Base-by-base conservation (phyloP, 2,888 invertebrate genomes). In the Melieria picta region DNA sequence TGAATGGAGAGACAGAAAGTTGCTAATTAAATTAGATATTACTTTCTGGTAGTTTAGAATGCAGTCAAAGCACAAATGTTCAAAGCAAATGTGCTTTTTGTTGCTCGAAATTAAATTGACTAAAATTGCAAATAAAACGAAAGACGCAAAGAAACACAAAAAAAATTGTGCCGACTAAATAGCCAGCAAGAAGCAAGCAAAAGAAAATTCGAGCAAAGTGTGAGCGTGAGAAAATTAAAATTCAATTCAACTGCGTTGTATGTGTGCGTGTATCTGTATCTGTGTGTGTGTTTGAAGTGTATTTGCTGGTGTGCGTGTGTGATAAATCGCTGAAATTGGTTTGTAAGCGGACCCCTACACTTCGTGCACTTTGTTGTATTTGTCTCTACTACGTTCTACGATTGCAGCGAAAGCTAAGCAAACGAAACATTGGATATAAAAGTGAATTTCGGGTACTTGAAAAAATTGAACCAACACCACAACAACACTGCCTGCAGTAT, bases 251-350 rank as follows among this genome's bases (percentile, higher is more conserved):
- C 30, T 30, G 2, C 30, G 30, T 30, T 30, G 30, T 30, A 30
- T 30, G 30, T 30, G 30, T 30, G 30, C 30, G 30, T 30, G 30
- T 30, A 30, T 30, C 9, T 50, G 50, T 11, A 50, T 11, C 11
- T 2, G 9, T 50, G 50, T 50, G 50, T 50, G 50, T 16, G 16
- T 16, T 16, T 16, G 16, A 1, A 16, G 50, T 50, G 50, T 50
- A 3, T 11, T 50, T 50, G 55, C 47, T 58, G 16, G 52, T 60
- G 60, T 67, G 60, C 43, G 61, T 67, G 60, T 60, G 52, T 60
- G 50, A 67, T 61, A 67, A 67, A 67, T 61, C 61, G 50, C 45
- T 67, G 60, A 67, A 67, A 67, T 67, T 61, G 67, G 60, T 60
- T 67, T 60, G 50, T 58, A 60, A 52, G 67, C 67, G 30, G 30